Conservation (phyloP, 2,113 vertebrate species). For the Motacilla alba region DNA sequence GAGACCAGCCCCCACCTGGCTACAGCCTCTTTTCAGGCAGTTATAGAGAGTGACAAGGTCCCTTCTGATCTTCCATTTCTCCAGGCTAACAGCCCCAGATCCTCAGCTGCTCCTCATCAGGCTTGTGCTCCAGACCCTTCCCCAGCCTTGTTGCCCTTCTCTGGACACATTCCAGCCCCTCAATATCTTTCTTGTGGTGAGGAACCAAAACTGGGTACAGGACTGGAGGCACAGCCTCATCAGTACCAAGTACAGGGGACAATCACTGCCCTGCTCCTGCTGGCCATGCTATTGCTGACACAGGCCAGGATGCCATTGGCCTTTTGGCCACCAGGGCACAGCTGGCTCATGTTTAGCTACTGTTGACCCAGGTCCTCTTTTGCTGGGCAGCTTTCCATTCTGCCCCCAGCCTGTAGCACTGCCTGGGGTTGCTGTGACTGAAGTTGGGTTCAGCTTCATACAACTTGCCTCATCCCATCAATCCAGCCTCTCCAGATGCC, state of each 20-base stretch:
- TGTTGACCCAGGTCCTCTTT: not conserved
- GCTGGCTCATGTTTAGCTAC: not conserved
- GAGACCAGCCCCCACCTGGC: not conserved
- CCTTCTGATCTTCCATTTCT: not conserved
- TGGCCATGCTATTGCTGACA: not conserved
- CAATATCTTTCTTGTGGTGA: not conserved
- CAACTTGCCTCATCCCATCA: not conserved
- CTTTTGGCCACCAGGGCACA: not conserved
- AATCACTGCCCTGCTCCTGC: not conserved
- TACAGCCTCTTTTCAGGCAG: not conserved
- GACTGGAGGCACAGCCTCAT: not conserved
- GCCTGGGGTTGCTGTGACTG: not conserved
- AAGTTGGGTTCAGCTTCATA: not conserved
- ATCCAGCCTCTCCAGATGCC: not conserved
- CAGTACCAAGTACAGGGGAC: fast-evolving
- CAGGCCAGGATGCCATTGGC: not conserved
- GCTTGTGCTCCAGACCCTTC: not conserved
- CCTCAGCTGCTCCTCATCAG: not conserved
- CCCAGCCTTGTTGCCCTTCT: not conserved
- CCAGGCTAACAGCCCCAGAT: not conserved
- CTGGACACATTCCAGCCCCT: fast-evolving
- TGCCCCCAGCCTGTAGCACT: not conserved
- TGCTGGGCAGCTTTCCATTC: not conserved
- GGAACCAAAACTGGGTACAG: not conserved
- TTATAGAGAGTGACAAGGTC: fast-evolving